These are phyloP conservation scores for Melanerpes formicivorus DNA, from an alignment of 2,113 vertebrate genomes.

Conservation along the genomic window DNA sequence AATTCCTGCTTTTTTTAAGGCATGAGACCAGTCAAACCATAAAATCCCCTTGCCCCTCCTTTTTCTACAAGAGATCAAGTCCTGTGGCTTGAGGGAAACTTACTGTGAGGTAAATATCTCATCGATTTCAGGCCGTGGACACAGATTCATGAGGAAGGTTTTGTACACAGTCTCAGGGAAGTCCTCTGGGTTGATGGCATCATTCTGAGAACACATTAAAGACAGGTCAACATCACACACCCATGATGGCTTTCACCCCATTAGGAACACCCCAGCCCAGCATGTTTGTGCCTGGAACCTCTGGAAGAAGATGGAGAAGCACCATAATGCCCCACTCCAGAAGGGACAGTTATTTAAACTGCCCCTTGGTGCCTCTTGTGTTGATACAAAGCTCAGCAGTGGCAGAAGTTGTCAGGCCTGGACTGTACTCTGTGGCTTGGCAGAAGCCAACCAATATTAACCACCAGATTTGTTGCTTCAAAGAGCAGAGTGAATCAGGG, in stretches of 20 bases:
- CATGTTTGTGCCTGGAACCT: neutral
- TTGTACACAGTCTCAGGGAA: conserved; percentile 91
- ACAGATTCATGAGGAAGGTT: conserved; percentile 88
- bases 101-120: conserved; percentile 97
- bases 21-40: neutral
- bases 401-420: neutral
- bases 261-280: neutral
- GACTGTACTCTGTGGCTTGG: neutral
- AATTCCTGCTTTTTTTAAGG: neutral
- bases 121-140: conserved; percentile 92
- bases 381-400: neutral
- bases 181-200: conserved; percentile 93
- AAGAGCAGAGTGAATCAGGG: neutral
- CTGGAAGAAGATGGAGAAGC: neutral
- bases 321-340: neutral
- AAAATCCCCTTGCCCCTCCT: neutral
- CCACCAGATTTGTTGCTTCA: neutral
- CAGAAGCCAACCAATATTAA: neutral
- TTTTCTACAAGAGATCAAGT: neutral
- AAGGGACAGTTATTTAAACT: neutral
- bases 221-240: neutral
- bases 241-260: neutral
- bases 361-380: neutral
- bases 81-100: conserved; percentile 59
- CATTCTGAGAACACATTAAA: conserved; percentile 78